A percentile compares a stretch with the other conserved stretches of the same genome.
phyloP scores from a whole-genome alignment of 2,113 vertebrate species.

The Pelecanoides urinatrix region DNA sequence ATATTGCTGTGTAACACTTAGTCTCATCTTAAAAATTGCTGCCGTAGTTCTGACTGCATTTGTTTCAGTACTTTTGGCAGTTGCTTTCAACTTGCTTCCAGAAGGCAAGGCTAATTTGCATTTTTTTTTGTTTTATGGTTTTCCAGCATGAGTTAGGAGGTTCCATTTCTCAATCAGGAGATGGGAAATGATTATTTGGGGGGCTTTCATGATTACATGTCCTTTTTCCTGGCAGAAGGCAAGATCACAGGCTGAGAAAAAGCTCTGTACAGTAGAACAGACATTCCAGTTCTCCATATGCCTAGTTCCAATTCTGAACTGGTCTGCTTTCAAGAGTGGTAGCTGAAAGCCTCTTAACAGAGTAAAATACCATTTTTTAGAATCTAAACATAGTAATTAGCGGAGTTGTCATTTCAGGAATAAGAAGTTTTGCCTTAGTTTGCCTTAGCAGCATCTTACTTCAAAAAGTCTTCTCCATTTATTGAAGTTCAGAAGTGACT shows the following conservation, averaged over 20 bases:
- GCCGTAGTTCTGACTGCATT: background rate
- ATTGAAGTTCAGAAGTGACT: background rate
- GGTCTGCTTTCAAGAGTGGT: background rate
- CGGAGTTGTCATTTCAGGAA: background rate
- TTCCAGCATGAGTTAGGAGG: background rate
- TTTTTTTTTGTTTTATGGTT: background rate
- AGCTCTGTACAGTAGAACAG: background rate
- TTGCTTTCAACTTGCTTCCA: background rate
- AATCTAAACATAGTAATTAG: background rate
- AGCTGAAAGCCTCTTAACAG: background rate
- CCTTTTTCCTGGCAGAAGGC: background rate
- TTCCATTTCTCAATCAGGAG: background rate
- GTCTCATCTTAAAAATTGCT: background rate
- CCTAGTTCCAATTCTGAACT: background rate
- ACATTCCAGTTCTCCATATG: background rate
- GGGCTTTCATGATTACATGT: background rate
- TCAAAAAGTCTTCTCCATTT: background rate
- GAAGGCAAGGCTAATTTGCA: background rate
- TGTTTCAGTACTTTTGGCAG: background rate
- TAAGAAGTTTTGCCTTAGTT: background rate
- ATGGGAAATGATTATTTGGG: background rate
- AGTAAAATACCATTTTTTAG: background rate
- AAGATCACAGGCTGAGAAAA: background rate
- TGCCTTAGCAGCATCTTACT: background rate
- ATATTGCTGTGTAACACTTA: background rate